Conservation (phyloP, 2,797 vertebrate species). For the Myotis findleyi region DNA sequence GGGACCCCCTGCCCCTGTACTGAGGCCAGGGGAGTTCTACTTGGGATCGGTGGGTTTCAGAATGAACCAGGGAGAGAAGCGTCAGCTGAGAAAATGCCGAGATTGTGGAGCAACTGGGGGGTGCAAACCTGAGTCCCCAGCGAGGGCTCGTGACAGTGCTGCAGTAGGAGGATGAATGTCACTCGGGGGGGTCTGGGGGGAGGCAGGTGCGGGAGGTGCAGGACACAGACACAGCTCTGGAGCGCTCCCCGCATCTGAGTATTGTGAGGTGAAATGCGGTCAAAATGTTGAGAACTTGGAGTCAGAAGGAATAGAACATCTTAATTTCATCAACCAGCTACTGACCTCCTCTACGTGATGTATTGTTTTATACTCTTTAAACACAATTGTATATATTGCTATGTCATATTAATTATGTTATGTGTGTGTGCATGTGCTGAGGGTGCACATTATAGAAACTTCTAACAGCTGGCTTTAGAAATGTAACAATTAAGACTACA, state of each 20-base stretch:
- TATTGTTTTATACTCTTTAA: background rate
- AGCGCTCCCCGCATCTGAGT: background rate
- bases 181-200: too few relatives aligned
- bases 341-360: background rate
- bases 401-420: background rate
- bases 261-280: background rate
- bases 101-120: background rate
- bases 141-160: background rate
- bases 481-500: constrained; percentile 53
- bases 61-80: background rate
- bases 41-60: background rate
- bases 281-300: background rate
- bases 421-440: background rate
- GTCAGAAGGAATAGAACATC: background rate
- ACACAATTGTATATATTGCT: background rate
- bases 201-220: too few relatives aligned
- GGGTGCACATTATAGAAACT: constrained; percentile 12
- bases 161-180: background rate
- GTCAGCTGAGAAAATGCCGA: background rate
- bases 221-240: background rate
- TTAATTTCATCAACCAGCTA: background rate
- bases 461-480: constrained; percentile 73
- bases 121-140: background rate
- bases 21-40: background rate
- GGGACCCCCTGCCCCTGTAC: background rate